Evolutionary conservation across 92 coral and sea anemone species (phyloP).

Genomic region (Pocillopora meandrina): DNA sequence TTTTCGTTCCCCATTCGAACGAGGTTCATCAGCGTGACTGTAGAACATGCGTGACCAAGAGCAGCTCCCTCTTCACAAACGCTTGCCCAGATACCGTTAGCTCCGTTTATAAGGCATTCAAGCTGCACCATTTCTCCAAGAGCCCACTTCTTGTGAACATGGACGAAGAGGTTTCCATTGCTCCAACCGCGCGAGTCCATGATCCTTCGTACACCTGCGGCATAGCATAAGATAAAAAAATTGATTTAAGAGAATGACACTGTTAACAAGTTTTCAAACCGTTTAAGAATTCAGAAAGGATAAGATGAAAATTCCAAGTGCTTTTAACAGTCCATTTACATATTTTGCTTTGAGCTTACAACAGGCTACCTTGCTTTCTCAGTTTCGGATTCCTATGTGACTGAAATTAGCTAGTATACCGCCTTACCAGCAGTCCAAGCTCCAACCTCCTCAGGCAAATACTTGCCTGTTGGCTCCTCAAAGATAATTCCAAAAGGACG

Average conservation of each 20-base stretch:
- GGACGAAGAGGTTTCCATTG: slow-evolving; percentile 54
- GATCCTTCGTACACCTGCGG: background rate
- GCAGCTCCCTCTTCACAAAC: slow-evolving; percentile 59
- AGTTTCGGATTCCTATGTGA: no score
- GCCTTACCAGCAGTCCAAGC: slow-evolving; percentile 42
- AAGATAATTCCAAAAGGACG: slow-evolving; percentile 55
- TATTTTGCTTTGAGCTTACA: background rate
- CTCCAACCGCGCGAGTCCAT: slow-evolving; percentile 65
- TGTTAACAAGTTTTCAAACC: no score
- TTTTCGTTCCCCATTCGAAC: slow-evolving; percentile 59
- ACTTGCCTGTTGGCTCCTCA: slow-evolving; percentile 37
- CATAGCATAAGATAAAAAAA: no score
- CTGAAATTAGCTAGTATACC: no score
- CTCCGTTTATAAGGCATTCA: slow-evolving; percentile 58
- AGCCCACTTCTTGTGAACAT: slow-evolving; percentile 64
- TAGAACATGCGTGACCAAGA: slow-evolving; percentile 61
- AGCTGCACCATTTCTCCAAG: slow-evolving; percentile 45
- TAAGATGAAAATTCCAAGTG: no score
- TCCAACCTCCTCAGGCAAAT: slow-evolving; percentile 40
- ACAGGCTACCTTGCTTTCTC: no score
- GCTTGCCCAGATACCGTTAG: slow-evolving; percentile 63
- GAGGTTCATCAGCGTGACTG: slow-evolving; percentile 58
- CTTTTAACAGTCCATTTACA: no score
- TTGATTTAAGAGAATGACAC: no score
- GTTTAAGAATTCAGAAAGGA: no score